Evolutionary conservation across 2,797 vertebrate genomes (phyloP).

Genomic region (Tokudaia tokunoshimensis): DNA sequence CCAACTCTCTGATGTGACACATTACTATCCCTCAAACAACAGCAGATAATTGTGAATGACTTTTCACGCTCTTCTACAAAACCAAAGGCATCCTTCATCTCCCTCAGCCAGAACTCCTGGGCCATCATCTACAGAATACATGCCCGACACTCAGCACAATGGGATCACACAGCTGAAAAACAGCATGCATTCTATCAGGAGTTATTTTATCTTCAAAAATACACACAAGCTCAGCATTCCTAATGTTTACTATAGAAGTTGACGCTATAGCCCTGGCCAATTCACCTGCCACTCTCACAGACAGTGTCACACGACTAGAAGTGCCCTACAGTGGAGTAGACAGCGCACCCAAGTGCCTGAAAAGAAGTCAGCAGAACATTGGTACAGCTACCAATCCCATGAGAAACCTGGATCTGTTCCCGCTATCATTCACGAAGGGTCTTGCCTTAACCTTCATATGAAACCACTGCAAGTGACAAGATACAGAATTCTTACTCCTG

Average conservation of each 20-base stretch:
- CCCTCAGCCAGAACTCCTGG: not conserved
- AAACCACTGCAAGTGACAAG: not conserved
- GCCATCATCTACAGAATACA: not conserved
- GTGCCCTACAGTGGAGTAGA: not conserved
- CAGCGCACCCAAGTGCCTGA: not conserved
- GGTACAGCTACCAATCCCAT: not conserved
- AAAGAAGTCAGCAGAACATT: not conserved
- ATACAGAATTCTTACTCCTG: not conserved
- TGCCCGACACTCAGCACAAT: fast-evolving
- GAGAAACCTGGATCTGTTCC: not conserved
- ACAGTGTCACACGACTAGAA: not conserved
- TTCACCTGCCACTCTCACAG: not conserved
- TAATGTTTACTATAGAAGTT: not conserved
- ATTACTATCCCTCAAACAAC: not conserved
- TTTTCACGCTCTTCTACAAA: not conserved
- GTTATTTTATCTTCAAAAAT: constrained; percentile 36
- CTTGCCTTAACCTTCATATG: not conserved
- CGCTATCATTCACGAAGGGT: not conserved
- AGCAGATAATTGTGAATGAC: not conserved
- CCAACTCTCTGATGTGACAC: not conserved
- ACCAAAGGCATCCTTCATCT: not conserved
- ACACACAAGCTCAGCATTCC: not conserved
- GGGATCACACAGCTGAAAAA: not conserved
- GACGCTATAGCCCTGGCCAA: not conserved
- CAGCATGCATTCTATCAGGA: not conserved